phyloP scores from a whole-genome alignment of 2,113 vertebrate genomes.

The Plotosus lineatus region DNA sequence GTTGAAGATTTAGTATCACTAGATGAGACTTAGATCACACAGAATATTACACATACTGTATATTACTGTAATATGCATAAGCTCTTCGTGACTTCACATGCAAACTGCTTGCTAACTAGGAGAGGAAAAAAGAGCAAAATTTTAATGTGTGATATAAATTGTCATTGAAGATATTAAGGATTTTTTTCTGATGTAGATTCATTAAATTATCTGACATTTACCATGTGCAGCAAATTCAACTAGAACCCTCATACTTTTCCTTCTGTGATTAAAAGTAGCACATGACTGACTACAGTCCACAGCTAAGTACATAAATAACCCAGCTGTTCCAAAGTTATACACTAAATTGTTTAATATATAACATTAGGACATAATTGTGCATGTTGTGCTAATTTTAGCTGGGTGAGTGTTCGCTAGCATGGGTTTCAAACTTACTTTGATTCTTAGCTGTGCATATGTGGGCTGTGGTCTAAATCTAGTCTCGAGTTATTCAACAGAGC shows the following conservation, averaged over 20 bases:
- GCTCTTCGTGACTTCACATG: neutral
- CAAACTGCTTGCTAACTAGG: neutral
- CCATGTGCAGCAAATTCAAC: neutral
- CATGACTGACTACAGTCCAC: neutral
- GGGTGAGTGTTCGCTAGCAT: neutral
- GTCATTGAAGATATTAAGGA: neutral
- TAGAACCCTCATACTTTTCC: neutral
- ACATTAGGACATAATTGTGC: neutral
- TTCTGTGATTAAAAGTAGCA: neutral
- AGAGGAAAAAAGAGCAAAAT: neutral
- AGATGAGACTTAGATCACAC: neutral
- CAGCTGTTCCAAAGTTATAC: neutral
- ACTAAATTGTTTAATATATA: neutral
- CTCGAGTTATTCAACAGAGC: neutral
- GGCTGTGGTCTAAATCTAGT: neutral
- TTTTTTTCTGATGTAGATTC: neutral
- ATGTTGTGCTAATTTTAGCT: neutral
- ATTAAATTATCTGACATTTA: neutral
- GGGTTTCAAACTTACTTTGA: neutral
- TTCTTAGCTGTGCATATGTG: neutral
- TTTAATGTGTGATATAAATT: neutral
- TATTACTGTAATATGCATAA: neutral
- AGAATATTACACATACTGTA: neutral
- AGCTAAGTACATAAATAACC: neutral
- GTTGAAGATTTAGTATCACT: neutral